Percentiles rank a stretch among this genome's conserved stretches.
These are phyloP conservation scores for Pipra filicauda DNA, from an alignment of 2,113 vertebrate genomes.

Conservation along the genomic window DNA sequence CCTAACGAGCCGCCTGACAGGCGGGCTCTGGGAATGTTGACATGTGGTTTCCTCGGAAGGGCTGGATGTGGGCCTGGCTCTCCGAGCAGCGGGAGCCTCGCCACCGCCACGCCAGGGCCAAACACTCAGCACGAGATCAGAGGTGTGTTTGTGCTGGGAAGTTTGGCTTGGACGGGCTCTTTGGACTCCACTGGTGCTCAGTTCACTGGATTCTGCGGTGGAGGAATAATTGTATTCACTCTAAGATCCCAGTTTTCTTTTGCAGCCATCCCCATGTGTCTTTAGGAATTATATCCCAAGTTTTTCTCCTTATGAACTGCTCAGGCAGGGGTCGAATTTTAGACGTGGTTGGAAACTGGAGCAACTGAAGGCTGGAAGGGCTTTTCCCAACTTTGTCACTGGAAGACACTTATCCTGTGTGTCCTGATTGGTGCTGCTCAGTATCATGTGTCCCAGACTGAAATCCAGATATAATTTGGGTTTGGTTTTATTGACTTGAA, in stretches of 20 bases:
- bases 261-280: not conserved
- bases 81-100: not conserved
- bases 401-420: not conserved
- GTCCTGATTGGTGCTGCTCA: not conserved
- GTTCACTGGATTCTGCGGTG: not conserved
- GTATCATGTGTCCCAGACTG: not conserved
- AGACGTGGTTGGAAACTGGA: not conserved
- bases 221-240: not conserved
- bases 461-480: constrained; percentile 15
- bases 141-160: constrained; percentile 17
- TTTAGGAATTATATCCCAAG: not conserved
- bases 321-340: not conserved
- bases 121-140: not conserved
- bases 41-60: not conserved
- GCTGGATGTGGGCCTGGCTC: constrained; percentile 21
- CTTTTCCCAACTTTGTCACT: not conserved
- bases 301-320: not conserved
- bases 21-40: not conserved
- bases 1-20: constrained; percentile 10
- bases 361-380: not conserved
- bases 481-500: constrained; percentile 16
- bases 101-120: not conserved
- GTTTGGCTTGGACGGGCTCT: not conserved
- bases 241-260: not conserved
- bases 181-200: not conserved